These are phyloP conservation scores for Dryococelus australis DNA, from an alignment of 2,888 invertebrate genomes.

Conservation along the genomic window DNA sequence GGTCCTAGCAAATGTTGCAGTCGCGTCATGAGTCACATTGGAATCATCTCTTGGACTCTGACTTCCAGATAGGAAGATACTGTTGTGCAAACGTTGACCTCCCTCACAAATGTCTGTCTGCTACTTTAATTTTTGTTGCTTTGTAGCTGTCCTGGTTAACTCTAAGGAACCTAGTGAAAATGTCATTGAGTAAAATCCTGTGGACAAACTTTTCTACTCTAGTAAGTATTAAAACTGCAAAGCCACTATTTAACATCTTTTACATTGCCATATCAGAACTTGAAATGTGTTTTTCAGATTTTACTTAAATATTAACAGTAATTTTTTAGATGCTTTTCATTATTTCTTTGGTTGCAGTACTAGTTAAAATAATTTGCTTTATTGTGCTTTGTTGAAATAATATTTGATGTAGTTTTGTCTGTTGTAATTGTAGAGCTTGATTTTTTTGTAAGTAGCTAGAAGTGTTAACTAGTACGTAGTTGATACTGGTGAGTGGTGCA, in stretches of 20 bases:
- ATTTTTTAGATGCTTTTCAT: background rate
- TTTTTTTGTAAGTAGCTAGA: background rate
- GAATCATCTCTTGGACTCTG: background rate
- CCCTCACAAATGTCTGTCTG: background rate
- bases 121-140: background rate
- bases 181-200: background rate
- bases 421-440: background rate
- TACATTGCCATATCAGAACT: background rate
- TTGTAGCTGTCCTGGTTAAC: background rate
- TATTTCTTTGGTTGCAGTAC: background rate
- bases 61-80: background rate
- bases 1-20: background rate
- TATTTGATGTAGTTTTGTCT: background rate
- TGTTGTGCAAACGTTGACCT: background rate
- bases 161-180: background rate
- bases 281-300: slow-evolving; percentile 29
- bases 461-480: background rate
- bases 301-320: background rate
- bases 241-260: too few species aligned
- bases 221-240: background rate
- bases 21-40: background rate
- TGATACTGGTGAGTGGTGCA: background rate
- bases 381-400: background rate
- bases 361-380: background rate
- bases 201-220: background rate